These are phyloP conservation scores for Brenthis ino DNA, from an alignment of 2,888 invertebrate species.

Conservation along the genomic window DNA sequence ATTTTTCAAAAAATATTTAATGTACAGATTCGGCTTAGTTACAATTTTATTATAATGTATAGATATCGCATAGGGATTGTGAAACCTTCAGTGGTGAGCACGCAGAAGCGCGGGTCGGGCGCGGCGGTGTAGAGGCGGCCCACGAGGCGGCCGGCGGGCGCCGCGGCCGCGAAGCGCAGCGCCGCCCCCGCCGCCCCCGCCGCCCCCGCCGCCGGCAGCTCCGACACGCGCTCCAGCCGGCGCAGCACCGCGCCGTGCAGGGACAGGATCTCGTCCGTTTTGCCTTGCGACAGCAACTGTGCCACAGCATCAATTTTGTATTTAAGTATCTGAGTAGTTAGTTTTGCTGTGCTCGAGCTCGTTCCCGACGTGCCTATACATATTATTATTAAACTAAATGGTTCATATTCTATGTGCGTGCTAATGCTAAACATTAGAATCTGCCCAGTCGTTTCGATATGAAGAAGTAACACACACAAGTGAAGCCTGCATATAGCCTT, in stretches of 20 bases:
- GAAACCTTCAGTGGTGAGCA: slow-evolving; percentile 81
- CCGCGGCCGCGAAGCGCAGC: slow-evolving; percentile 63
- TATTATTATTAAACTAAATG: no score
- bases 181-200: slow-evolving; percentile 60
- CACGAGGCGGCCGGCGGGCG: slow-evolving; percentile 52
- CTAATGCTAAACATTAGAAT: no score
- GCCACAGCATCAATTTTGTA: background rate
- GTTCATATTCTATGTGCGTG: no score
- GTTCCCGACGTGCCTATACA: no score
- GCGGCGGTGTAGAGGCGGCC: slow-evolving; percentile 58
- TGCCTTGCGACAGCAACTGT: slow-evolving; percentile 83
- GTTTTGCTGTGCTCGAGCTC: no score
- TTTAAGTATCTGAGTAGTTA: no score
- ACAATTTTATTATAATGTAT: no score
- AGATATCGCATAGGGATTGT: background rate
- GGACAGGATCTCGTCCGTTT: slow-evolving; percentile 87
- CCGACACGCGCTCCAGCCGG: slow-evolving; percentile 84
- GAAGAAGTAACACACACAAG: no score
- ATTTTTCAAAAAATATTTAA: no score
- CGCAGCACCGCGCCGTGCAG: slow-evolving; percentile 85
- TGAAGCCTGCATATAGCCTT: no score
- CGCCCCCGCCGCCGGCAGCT: slow-evolving; percentile 70
- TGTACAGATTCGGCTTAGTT: no score
- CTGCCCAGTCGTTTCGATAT: no score
- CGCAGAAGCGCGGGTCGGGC: slow-evolving; percentile 83